Percentiles rank a stretch among this genome's conserved stretches.
phyloP scores from a whole-genome alignment of 2,797 vertebrate species.

The Anguilla marmorata region DNA sequence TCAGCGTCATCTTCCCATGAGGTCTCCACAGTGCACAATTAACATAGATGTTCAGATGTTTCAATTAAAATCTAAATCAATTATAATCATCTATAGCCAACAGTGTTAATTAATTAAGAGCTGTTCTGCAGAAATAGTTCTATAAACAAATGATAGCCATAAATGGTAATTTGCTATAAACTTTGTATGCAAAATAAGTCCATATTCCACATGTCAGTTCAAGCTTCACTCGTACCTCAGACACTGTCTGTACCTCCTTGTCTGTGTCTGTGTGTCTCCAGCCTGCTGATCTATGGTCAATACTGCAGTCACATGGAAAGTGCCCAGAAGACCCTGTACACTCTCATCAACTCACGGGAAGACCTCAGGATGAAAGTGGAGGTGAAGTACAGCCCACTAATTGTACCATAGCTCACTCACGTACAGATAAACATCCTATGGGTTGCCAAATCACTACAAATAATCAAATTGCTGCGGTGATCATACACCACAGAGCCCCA shows the following conservation, averaged over 20 bases:
- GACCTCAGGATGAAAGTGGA: constrained; percentile 91
- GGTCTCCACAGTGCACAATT: background rate
- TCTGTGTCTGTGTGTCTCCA: constrained; percentile 50
- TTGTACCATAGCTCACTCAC: background rate
- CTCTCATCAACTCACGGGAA: constrained; percentile 84
- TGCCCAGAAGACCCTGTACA: constrained; percentile 90
- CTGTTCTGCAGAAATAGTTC: background rate
- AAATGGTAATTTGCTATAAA: background rate
- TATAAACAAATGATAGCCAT: background rate
- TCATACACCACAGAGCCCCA: background rate
- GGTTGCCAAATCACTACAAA: background rate
- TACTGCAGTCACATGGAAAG: constrained; percentile 98
- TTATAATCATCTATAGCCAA: background rate
- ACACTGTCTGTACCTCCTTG: background rate
- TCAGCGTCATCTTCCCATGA: background rate
- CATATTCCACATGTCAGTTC: background rate
- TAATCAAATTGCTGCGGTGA: background rate
- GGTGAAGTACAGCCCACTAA: constrained; percentile 63
- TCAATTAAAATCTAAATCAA: background rate
- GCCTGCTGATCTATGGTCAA: constrained; percentile 94
- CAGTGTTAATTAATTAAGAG: background rate
- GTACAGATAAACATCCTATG: background rate
- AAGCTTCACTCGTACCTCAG: background rate
- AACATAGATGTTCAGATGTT: background rate
- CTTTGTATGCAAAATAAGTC: background rate